Evolutionary conservation across 2,888 invertebrate species (phyloP), one percentile per base, ranked within the genome.

Genomic region (Furcula furcula): DNA sequence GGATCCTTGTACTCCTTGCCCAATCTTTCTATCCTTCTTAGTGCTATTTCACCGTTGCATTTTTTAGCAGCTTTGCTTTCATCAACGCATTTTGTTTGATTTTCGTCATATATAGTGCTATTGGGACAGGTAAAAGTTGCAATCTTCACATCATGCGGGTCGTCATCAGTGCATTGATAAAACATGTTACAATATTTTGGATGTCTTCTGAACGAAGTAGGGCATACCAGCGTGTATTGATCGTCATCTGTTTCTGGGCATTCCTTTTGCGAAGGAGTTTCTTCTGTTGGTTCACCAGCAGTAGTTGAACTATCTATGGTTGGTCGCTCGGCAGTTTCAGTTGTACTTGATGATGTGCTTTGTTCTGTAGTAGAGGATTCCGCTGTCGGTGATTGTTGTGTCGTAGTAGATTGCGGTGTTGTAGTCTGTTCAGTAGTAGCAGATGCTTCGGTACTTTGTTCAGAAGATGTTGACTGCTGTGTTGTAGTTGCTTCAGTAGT

Each of bases 111-210:
- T 31, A 95, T 91, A 0, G 94, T 94, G 38, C 92, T 92, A 48
- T 93, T 92, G 7, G 95, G 95, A 74, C 96, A 96, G 48, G 92
- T 92, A 53, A 96, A 91, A 5, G 92, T 90, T 1, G 94, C 90
- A 42, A 95, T 90, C 66, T 93, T 95, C n/a, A 93, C 80, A 48
- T 95, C 93, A 64, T 92, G 92, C 27, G 82, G 92, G 15, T 91
- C 90, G 36, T 91, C 90, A 52, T 91, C 91, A 10, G 93, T 93
- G 59, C 96, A 96, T 73, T 96, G 96, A 68, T 96, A 96, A 82
- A 96, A 95, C 55, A 94, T 76, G 62, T 94, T 94, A 59, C 96
- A 96, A 64, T 93, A 93, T 68, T 94, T 94, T 0, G 96, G 95
- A 89, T 96, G 95, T 46, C 95, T 90, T 63, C 91, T 91, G 77